Percentiles rank a stretch among this genome's conserved stretches.
phyloP scores from a whole-genome alignment of 1,140 invertebrate species.

The Idris sp. region DNA sequence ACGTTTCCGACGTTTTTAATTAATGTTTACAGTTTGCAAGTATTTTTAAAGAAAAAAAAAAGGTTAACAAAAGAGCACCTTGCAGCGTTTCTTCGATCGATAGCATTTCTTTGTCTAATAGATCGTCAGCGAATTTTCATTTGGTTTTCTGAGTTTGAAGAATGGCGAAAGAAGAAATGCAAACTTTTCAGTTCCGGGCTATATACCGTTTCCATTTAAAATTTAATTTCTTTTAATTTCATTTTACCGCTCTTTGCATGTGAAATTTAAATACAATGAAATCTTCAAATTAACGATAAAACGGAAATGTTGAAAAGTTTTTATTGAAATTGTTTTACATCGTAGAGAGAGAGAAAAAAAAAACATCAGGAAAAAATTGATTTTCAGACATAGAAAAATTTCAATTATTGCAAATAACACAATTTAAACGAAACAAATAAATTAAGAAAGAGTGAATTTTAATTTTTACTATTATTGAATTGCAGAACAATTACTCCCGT shows the following conservation, averaged over 20 bases:
- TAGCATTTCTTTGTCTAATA: slow-evolving; percentile 15
- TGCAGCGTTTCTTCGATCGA: not conserved
- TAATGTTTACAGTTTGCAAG: no score
- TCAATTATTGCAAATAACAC: not conserved
- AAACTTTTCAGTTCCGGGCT: slow-evolving; percentile 9
- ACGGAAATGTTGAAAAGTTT: slow-evolving; percentile 16
- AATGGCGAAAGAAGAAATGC: slow-evolving; percentile 16
- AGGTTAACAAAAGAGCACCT: not conserved
- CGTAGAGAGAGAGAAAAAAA: no score
- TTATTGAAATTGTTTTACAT: not conserved
- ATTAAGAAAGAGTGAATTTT: no score
- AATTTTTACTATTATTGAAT: no score
- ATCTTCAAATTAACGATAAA: slow-evolving; percentile 6
- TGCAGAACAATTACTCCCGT: no score
- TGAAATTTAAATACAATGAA: slow-evolving; percentile 18
- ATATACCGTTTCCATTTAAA: slow-evolving; percentile 14
- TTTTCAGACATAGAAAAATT: not conserved
- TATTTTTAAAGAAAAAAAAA: no score
- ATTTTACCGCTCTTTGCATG: slow-evolving; percentile 14
- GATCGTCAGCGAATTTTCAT: slow-evolving; percentile 11
- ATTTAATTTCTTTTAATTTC: slow-evolving; percentile 35
- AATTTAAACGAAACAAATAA: no score
- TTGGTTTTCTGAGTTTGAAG: slow-evolving; percentile 18
- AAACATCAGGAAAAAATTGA: not conserved
- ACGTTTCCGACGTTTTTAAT: no score